Conservation (phyloP, 1,140 invertebrate species). For the Cydia amplana region DNA sequence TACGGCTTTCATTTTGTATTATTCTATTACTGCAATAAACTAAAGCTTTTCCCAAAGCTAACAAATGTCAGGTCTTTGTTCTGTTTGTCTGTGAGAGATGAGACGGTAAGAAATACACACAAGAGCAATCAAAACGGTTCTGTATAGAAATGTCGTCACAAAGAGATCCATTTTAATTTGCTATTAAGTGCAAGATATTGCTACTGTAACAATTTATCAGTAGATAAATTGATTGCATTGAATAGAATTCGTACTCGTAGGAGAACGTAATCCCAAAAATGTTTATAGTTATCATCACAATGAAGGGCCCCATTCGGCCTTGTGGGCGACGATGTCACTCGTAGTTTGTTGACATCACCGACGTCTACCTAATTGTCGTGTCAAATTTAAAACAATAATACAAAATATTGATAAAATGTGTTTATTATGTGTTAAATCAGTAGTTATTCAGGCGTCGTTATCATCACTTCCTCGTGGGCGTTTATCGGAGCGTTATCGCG, state of each 20-base stretch:
- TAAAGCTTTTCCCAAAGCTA: not conserved
- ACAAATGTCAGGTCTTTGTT: not conserved
- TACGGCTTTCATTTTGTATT: not conserved
- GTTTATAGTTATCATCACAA: too few relatives aligned
- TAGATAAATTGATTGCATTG: too few relatives aligned
- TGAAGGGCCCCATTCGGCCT: too few relatives aligned
- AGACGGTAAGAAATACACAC: too few relatives aligned
- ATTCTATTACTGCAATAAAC: not conserved
- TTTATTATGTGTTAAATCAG: conserved; percentile 17
- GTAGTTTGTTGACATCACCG: too few relatives aligned
- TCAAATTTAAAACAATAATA: not conserved
- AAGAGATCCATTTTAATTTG: too few relatives aligned
- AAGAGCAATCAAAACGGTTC: too few relatives aligned
- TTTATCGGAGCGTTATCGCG: conserved; percentile 58
- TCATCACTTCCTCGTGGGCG: conserved; percentile 55
- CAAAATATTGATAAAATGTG: conserved; percentile 14
- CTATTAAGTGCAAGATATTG: too few relatives aligned
- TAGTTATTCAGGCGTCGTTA: conserved; percentile 35
- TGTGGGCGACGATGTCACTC: not conserved
- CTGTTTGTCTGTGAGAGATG: not conserved
- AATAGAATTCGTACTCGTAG: too few relatives aligned
- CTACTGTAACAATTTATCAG: too few relatives aligned
- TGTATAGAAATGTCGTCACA: too few relatives aligned
- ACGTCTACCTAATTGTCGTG: not conserved
- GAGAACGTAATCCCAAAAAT: too few relatives aligned